phyloP scores from a whole-genome alignment of 2,888 invertebrate species.

The Hypsopygia costalis region DNA sequence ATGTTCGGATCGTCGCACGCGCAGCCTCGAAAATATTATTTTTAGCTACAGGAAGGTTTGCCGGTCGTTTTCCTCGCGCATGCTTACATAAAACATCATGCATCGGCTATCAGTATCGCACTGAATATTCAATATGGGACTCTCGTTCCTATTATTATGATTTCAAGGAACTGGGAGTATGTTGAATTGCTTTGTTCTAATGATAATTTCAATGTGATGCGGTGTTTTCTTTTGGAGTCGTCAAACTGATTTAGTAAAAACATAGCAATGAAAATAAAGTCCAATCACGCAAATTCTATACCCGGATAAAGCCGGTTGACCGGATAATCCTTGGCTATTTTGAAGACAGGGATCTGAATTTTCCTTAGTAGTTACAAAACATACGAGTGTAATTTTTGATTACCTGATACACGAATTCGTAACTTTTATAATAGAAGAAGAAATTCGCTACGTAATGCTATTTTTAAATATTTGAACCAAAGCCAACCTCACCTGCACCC shows the following conservation, averaged over 20 bases:
- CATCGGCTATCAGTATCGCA: slow-evolving; percentile 28
- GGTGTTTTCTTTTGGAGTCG: slow-evolving; percentile 18
- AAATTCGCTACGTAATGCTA: too few species aligned
- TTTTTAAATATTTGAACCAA: too few species aligned
- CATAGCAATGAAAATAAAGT: slow-evolving; percentile 8
- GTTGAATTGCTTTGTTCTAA: slow-evolving; percentile 15
- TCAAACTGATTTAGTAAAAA: slow-evolving; percentile 12
- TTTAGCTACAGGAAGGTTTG: slow-evolving; percentile 73
- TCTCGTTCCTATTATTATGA: slow-evolving; percentile 13
- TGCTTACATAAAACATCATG: slow-evolving; percentile 49
- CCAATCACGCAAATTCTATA: slow-evolving; percentile 8
- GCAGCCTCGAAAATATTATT: slow-evolving; percentile 72
- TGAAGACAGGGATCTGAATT: too few species aligned
- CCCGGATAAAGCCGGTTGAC: slow-evolving; percentile 2
- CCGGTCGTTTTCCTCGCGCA: slow-evolving; percentile 60
- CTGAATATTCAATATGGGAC: slow-evolving; percentile 36
- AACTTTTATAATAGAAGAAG: too few species aligned
- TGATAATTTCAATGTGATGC: slow-evolving; percentile 11
- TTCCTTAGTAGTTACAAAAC: too few species aligned
- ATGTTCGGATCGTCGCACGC: slow-evolving; percentile 53
- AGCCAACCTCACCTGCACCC: too few species aligned
- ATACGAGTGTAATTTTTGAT: too few species aligned
- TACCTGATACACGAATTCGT: too few species aligned
- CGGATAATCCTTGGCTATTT: background rate
- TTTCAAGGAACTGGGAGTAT: slow-evolving; percentile 6